Base-by-base conservation (phyloP, 2,113 vertebrate species). In the Hippotragus niger region DNA sequence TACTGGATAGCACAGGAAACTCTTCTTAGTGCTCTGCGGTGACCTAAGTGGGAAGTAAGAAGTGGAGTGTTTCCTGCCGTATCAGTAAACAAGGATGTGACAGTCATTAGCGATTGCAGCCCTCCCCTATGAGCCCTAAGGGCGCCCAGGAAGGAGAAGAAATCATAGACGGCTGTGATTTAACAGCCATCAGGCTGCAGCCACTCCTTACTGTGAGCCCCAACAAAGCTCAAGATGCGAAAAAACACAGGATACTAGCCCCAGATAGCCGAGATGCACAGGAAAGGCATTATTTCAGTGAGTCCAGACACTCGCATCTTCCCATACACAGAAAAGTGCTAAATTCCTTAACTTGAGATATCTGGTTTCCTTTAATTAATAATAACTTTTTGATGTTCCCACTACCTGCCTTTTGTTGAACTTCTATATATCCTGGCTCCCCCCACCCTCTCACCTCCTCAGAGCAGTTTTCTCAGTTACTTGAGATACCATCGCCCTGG, bases 181-280 rank as follows among this genome's bases (percentile, higher is more conserved):
- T 36, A 40, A 74, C 17, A 74, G 5, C 67, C n/a, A 21, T 23
- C 19, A 21, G 9, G 67, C 67, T 71, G n/a, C 19, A 71, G n/a
- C 67, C 67, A 23, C 5, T 74, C 10, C 36, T 13, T 40, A 40
- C 2, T 12, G 21, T 74, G 19, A 40, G 67, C 36, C 36, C 21
- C 36, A 13, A 12, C 2, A 6, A 74, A 40, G 36, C 67, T 13
- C 36, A 40, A 40, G 21, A 40, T 25, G 11, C 0, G 2, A 74
- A 3, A 71, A 74, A 11, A 13, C 67, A 40, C 19, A 12, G 67
- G 67, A 40, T 23, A 40, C n/a, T 74, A 74, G n/a, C 36, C 67
- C 67, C 36, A 74, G 36, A 74, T 6, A 74, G 67, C 67, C 40
- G n/a, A 74, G n/a, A 40, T 23, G 10, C n/a, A 11, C 4, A 2